Base-by-base conservation (phyloP, 1,140 invertebrate genomes). In the Euwallacea similis region DNA sequence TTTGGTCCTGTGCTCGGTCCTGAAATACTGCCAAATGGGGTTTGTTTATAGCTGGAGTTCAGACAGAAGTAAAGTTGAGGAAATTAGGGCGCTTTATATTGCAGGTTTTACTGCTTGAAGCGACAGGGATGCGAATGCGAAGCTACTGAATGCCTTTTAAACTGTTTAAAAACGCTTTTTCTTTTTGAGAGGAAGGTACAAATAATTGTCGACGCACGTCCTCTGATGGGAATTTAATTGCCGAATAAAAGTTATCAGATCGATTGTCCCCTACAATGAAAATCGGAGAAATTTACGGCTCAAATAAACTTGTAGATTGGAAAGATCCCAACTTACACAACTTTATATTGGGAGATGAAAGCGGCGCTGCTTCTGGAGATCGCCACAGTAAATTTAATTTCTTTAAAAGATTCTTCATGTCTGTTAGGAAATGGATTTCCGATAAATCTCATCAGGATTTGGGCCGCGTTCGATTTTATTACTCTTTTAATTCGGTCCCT, bases 331-430 rank as follows among this genome's bases (percentile, higher is more conserved):
- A 61, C 66, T 60, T 50, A 53, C 55, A 66, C 15, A 46, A 46
- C 61, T 55, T 50, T 60, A 68, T 60, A 68, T 68, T 61, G 58
- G 46, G 21, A 47, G 66, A 68, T 50, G 66, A 68, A 47, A 50
- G 46, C 65, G 41, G 7, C 53, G 55, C 44, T 21, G 55, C 58
- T 60, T 66, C 42, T 68, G 53, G 50, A 68, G 60, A 59, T 6
- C 42, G 63, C 55, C 66, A 68, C 60, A 55, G 67, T 63, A 69
- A 69, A 69, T 69, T 69, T 69, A 69, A 69, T 69, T 69, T 69
- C 67, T 63, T 69, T 69, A 69, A 69, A 69, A 69, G 67, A 69
- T 69, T 63, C 67, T 43, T 56, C 59, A 63, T 69, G 67, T 69
- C 50, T 15, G 59, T 69, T 69, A 62, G 13, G 55, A 62, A 69